phyloP scores from a whole-genome alignment of 2,888 invertebrate species.

The Psococerastis gibbosa region DNA sequence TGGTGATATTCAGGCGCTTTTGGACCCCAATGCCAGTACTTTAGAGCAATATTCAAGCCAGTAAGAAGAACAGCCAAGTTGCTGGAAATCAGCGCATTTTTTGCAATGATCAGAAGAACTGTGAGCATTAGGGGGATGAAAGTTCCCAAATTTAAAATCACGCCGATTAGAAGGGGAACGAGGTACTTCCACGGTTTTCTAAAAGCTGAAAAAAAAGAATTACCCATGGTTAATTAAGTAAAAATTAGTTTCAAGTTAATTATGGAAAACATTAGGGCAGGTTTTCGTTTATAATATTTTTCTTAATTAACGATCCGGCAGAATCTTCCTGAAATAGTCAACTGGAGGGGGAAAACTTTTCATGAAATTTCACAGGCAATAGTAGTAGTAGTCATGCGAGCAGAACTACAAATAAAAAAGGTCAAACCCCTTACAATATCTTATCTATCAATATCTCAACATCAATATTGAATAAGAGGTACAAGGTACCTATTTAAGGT shows the following conservation, averaged over 20 bases:
- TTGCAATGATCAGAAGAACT: slow-evolving; percentile 13
- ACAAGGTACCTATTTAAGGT: no score
- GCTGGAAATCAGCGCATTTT: slow-evolving; percentile 14
- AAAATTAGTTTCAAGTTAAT: no score
- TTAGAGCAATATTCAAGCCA: slow-evolving; percentile 11
- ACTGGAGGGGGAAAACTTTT: no score
- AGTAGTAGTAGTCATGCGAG: no score
- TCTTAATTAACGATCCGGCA: background rate
- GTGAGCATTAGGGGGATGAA: slow-evolving; percentile 16
- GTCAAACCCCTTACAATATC: no score
- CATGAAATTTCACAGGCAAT: no score
- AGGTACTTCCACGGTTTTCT: slow-evolving; percentile 2
- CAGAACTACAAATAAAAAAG: no score
- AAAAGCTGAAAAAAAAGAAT: background rate
- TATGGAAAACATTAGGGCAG: no score
- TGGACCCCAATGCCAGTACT: background rate
- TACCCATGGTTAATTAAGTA: no score
- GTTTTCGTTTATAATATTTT: no score
- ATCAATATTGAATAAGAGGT: no score
- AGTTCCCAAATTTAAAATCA: slow-evolving; percentile 15
- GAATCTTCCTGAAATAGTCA: background rate
- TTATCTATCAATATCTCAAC: no score
- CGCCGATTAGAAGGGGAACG: slow-evolving; percentile 16
- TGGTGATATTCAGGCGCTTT: background rate
- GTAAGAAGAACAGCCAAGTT: slow-evolving; percentile 14